Evolutionary conservation across 2,797 vertebrate genomes (phyloP).

Genomic region (Pteropus rufus): DNA sequence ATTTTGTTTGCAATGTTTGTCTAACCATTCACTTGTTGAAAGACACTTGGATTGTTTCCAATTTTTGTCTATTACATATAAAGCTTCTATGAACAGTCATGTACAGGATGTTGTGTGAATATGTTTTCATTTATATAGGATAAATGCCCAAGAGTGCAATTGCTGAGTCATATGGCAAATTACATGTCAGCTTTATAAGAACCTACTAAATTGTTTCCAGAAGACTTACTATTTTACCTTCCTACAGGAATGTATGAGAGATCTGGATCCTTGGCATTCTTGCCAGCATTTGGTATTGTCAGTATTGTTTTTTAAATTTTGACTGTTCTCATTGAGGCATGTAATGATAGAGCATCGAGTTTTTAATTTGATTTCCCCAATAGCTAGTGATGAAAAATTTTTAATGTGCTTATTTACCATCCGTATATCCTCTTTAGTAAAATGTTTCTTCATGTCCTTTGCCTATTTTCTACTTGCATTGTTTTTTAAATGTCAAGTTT

Average conservation of each 20-base stretch:
- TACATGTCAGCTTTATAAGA: not conserved
- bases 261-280: not conserved
- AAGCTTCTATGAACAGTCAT: not conserved
- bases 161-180: not conserved
- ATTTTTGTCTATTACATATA: not conserved
- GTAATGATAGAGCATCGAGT: not conserved
- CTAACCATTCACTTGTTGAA: not conserved
- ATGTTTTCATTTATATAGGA: not conserved
- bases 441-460: not conserved
- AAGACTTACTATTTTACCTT: not conserved
- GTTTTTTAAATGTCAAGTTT: not conserved
- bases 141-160: not conserved
- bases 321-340: not conserved
- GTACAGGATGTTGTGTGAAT: not conserved
- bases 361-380: slow-evolving; percentile 28
- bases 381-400: not conserved
- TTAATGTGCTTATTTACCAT: not conserved
- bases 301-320: not conserved
- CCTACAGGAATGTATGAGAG: not conserved
- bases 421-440: not conserved
- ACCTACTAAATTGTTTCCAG: not conserved
- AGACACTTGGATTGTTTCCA: not conserved
- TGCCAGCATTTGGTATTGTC: not conserved
- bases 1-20: not conserved
- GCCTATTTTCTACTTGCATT: not conserved